phyloP scores from a whole-genome alignment of 2,113 vertebrate species.

The Solenodon paradoxus region DNA sequence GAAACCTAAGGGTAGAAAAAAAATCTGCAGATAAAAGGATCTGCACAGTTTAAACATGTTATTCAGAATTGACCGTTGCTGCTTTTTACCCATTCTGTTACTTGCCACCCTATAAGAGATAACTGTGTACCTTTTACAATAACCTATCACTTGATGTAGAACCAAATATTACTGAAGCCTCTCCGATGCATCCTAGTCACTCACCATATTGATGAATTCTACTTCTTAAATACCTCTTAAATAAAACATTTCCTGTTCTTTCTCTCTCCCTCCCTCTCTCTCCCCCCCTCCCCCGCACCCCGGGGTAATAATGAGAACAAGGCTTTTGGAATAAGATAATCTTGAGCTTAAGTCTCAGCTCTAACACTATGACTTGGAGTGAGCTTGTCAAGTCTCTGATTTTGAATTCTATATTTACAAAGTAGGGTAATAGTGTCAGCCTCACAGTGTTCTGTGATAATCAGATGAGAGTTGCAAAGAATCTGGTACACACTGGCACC shows the following conservation, averaged over 20 bases:
- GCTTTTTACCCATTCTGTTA: not conserved
- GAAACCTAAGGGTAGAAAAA: no score
- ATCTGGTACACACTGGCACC: not conserved
- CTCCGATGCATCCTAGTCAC: not conserved
- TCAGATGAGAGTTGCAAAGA: slow-evolving; percentile 7
- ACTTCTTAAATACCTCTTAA: not conserved
- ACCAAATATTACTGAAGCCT: not conserved
- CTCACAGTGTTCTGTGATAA: not conserved
- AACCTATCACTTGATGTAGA: not conserved
- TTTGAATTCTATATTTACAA: not conserved
- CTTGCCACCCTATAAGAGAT: not conserved
- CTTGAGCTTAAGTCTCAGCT: not conserved
- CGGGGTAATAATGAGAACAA: not conserved
- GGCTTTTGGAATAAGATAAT: not conserved
- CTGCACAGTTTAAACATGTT: no score
- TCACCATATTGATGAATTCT: not conserved
- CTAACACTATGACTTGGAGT: not conserved
- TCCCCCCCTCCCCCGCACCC: not conserved
- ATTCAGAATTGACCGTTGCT: no score
- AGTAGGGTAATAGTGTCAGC: not conserved
- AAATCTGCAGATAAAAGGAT: no score
- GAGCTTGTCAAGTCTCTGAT: not conserved
- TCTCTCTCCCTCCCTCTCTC: not conserved
- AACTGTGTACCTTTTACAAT: not conserved
- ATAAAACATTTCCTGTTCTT: not conserved